phyloP scores from a whole-genome alignment of 1,140 invertebrate species.

The Lutraria rhynchaena region DNA sequence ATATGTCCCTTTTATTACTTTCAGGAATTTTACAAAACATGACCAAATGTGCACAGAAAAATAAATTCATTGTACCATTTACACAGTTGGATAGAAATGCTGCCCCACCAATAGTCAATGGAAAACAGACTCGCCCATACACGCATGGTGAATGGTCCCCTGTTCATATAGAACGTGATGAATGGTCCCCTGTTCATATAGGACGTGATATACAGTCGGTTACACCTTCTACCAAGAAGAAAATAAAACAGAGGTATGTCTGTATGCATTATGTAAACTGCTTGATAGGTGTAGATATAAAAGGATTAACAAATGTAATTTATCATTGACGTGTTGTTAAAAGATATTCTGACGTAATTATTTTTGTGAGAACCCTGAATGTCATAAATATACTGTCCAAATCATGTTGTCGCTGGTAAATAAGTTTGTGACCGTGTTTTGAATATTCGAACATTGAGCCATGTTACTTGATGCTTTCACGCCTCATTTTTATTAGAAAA shows the following conservation, averaged over 20 bases:
- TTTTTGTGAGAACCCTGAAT: not conserved
- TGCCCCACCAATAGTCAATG: too few species aligned
- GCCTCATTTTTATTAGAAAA: too few species aligned
- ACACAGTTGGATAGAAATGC: not conserved
- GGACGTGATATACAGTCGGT: constrained; percentile 12
- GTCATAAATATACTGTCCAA: not conserved
- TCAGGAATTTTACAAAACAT: too few species aligned
- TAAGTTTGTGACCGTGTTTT: too few species aligned
- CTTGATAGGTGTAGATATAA: not conserved
- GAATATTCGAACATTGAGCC: too few species aligned
- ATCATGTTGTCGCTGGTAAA: not conserved
- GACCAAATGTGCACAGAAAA: not conserved
- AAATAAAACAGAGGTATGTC: constrained; percentile 27
- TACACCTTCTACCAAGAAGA: constrained; percentile 26
- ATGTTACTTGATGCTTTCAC: too few species aligned
- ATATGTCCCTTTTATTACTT: too few species aligned
- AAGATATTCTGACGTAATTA: not conserved
- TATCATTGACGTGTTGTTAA: not conserved
- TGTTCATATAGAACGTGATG: not conserved
- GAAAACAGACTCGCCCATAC: too few species aligned
- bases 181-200: constrained; percentile 12
- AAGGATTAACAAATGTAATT: not conserved
- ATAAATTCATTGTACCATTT: constrained; percentile 11
- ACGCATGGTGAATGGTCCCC: not conserved
- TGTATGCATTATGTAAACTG: not conserved